phyloP scores from a whole-genome alignment of 2,113 vertebrate genomes.

The Notiomystis cincta region DNA sequence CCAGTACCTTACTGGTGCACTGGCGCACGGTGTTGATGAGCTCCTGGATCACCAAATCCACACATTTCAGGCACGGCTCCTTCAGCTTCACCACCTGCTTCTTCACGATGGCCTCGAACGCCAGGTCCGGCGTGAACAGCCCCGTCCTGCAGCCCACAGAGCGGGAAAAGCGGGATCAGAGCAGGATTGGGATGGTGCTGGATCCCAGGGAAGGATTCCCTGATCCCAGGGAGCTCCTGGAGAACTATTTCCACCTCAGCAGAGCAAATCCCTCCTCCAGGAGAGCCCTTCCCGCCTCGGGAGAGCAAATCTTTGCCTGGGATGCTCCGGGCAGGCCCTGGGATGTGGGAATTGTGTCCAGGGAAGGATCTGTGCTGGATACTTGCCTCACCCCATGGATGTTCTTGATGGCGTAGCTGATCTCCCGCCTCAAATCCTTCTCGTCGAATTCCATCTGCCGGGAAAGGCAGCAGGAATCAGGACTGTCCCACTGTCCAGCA shows the following conservation, averaged over 20 bases:
- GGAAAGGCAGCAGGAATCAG: background rate
- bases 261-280: background rate
- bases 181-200: rapidly evolving
- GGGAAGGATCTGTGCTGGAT: background rate
- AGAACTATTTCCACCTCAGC: rapidly evolving
- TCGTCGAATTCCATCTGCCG: conserved; percentile 94
- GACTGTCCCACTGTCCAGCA: background rate
- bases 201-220: background rate
- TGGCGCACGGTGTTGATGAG: conserved; percentile 90
- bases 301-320: background rate
- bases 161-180: background rate
- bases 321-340: background rate
- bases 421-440: conserved; percentile 91
- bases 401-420: conserved; percentile 98
- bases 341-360: rapidly evolving
- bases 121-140: conserved; percentile 96
- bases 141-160: conserved; percentile 82
- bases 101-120: conserved; percentile 97
- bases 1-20: conserved; percentile 87
- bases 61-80: conserved; percentile 95
- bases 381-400: conserved; percentile 98
- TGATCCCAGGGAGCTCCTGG: background rate
- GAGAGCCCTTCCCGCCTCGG: too few relatives aligned
- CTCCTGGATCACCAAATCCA: conserved; percentile 94
- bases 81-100: conserved; percentile 98